Evolutionary conservation across 2,797 vertebrate genomes (phyloP).

Genomic region (Onychomys arenicola): DNA sequence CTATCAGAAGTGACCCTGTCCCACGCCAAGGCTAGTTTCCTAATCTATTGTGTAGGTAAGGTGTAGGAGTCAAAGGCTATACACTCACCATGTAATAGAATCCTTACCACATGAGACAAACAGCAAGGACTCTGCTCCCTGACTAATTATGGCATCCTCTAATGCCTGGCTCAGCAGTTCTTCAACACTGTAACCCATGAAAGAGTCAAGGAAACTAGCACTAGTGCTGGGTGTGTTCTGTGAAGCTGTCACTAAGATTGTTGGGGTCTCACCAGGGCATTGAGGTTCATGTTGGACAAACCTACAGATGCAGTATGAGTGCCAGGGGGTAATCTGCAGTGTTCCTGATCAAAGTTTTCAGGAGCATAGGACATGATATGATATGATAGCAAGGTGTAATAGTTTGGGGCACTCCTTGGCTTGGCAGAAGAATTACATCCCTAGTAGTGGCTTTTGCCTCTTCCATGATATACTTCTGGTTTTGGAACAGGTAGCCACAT

Average conservation of each 20-base stretch:
- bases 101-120: slow-evolving; percentile 57
- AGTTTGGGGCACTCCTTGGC: slow-evolving; percentile 94
- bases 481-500: slow-evolving; percentile 93
- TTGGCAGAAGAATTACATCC: slow-evolving; percentile 91
- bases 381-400: slow-evolving; percentile 92
- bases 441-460: slow-evolving; percentile 94
- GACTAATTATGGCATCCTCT: slow-evolving; percentile 94
- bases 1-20: neutral
- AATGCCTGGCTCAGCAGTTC: slow-evolving; percentile 96
- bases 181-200: slow-evolving; percentile 96
- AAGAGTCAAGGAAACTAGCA: slow-evolving; percentile 96
- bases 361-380: slow-evolving; percentile 93
- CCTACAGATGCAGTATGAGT: slow-evolving; percentile 94
- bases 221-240: slow-evolving; percentile 95
- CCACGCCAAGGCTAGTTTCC: neutral
- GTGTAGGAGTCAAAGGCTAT: slow-evolving; percentile 40
- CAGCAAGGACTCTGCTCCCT: slow-evolving; percentile 85
- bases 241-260: slow-evolving; percentile 96
- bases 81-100: slow-evolving; percentile 66
- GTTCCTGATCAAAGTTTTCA: slow-evolving; percentile 97
- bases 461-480: slow-evolving; percentile 96
- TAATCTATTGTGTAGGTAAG: neutral
- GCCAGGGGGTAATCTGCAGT: slow-evolving; percentile 94
- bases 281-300: slow-evolving; percentile 97
- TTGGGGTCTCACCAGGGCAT: slow-evolving; percentile 98